phyloP scores from a whole-genome alignment of 2,113 vertebrate genomes.

The Strigops habroptila region DNA sequence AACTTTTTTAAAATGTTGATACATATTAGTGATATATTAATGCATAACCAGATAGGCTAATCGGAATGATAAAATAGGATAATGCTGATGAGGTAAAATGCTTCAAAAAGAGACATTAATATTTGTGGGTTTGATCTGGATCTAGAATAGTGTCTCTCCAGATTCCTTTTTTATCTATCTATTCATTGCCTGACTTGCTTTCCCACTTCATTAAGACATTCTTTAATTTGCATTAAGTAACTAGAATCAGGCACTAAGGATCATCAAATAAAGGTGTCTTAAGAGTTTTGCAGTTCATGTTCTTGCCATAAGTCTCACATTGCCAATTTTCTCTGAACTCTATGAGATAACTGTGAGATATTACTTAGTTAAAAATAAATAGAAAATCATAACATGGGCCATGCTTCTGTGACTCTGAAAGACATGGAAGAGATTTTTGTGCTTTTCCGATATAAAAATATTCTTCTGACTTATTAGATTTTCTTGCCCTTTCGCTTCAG shows the following conservation, averaged over 20 bases:
- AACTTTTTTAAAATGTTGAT: neutral
- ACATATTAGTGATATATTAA: neutral
- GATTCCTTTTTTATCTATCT: neutral
- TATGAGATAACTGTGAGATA: neutral
- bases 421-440: neutral
- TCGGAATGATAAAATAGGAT: neutral
- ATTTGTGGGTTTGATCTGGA: neutral
- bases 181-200: neutral
- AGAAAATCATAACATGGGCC: neutral
- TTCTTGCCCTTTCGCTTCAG: slow-evolving; percentile 55
- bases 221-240: slow-evolving; percentile 3
- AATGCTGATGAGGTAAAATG: neutral
- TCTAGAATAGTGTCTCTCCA: neutral
- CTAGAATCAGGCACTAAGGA: neutral
- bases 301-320: neutral
- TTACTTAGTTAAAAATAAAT: slow-evolving; percentile 36
- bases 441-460: slow-evolving; percentile 19
- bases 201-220: neutral
- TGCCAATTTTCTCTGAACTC: neutral
- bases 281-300: neutral
- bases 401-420: slow-evolving; percentile 10
- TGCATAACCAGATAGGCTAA: neutral
- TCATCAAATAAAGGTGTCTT: neutral
- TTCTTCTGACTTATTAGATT: slow-evolving; percentile 39
- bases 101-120: neutral